A percentile compares a stretch with the other conserved stretches of the same genome.
These are phyloP conservation scores for Suillia variegata DNA, from an alignment of 2,888 invertebrate genomes.

Conservation along the genomic window DNA sequence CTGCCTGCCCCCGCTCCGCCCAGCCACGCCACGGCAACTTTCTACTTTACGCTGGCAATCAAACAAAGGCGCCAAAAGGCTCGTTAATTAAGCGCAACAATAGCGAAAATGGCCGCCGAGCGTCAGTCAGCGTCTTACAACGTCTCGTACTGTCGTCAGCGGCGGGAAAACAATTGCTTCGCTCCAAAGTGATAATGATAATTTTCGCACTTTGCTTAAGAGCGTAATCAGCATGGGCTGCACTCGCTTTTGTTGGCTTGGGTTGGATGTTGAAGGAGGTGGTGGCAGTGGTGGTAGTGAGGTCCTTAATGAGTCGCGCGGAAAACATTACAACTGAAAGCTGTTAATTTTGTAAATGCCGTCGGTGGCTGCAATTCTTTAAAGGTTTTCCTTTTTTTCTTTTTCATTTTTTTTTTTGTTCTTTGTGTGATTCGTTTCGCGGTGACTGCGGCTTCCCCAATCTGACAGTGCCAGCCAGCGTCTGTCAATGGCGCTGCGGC, in stretches of 20 bases:
- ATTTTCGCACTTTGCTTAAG: slow-evolving; percentile 50
- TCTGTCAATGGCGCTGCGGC: background rate
- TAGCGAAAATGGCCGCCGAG: slow-evolving; percentile 32
- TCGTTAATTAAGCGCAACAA: slow-evolving; percentile 57
- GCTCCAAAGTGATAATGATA: slow-evolving; percentile 51
- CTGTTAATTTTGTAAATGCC: slow-evolving; percentile 47
- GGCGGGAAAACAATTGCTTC: slow-evolving; percentile 29
- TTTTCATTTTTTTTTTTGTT: slow-evolving; percentile 16
- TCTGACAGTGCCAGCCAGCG: slow-evolving; percentile 21
- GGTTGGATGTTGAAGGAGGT: slow-evolving; percentile 1
- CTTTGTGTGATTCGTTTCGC: slow-evolving; percentile 37
- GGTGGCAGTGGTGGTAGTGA: slow-evolving; percentile 10
- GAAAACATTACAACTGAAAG: too few species aligned
- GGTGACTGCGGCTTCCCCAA: slow-evolving; percentile 53
- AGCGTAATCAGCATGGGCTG: too few species aligned
- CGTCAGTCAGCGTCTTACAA: background rate
- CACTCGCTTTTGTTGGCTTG: too few species aligned
- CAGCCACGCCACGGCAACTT: background rate
- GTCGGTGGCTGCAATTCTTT: slow-evolving; percentile 50
- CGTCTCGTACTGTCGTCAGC: slow-evolving; percentile 28
- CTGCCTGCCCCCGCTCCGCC: background rate
- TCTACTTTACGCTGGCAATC: background rate
- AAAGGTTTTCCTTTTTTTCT: slow-evolving; percentile 22
- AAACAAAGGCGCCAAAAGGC: slow-evolving; percentile 28
- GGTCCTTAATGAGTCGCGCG: slow-evolving; percentile 44